Conservation (phyloP, 1,140 invertebrate species). For the Scaptomyza pallida region DNA sequence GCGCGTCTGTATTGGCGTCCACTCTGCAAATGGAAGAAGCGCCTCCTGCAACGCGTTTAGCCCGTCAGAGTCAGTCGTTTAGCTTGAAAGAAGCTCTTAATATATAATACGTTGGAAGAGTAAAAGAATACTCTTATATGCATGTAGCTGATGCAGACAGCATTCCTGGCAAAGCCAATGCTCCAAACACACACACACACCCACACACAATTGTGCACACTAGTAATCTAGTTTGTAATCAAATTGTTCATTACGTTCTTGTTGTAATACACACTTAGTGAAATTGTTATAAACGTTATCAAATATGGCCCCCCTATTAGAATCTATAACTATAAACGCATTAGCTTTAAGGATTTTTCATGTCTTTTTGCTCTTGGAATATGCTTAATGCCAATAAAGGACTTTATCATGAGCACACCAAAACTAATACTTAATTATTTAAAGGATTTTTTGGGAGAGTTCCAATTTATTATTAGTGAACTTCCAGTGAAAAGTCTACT, state of each 20-base stretch:
- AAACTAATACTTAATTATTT: neutral
- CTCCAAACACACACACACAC: neutral
- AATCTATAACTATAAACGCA: conserved; percentile 48
- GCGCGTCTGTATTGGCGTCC: conserved; percentile 39
- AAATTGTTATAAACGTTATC: conserved; percentile 61
- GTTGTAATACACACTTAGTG: conserved; percentile 53
- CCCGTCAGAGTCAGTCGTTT: conserved; percentile 67
- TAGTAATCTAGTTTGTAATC: conserved; percentile 33
- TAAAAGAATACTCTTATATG: neutral
- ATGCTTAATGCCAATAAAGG: conserved; percentile 71
- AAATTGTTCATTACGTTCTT: conserved; percentile 60
- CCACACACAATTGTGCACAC: conserved; percentile 12
- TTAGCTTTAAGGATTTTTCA: conserved; percentile 22
- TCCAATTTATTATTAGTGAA: neutral
- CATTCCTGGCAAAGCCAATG: conserved; percentile 4
- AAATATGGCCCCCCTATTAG: conserved; percentile 62
- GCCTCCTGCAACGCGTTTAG: conserved; percentile 51
- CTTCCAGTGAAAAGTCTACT: too few relatives aligned
- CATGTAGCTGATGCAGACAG: neutral
- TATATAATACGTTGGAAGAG: neutral
- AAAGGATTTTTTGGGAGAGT: neutral
- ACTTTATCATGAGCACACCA: conserved; percentile 64
- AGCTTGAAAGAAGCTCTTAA: conserved; percentile 37
- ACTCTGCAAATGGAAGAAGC: conserved; percentile 38
- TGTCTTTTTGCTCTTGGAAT: conserved; percentile 43